phyloP scores from a whole-genome alignment of 2,888 invertebrate species.

The Eupeodes luniger region DNA sequence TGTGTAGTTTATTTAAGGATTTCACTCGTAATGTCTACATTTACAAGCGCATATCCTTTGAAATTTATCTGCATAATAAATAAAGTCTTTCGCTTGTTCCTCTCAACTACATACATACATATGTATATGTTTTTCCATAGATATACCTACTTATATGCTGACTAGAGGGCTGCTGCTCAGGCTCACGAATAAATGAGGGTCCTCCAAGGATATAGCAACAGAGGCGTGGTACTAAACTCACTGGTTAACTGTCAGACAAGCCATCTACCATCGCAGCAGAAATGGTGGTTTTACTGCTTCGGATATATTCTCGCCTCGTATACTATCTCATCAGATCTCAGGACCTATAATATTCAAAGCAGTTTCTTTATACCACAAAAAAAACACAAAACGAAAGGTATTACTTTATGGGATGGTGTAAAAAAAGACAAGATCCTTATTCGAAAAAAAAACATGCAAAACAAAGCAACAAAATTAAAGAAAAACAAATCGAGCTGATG shows the following conservation, averaged over 20 bases:
- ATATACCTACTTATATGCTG: not conserved
- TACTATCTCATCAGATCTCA: slow-evolving; percentile 13
- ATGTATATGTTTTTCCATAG: not conserved
- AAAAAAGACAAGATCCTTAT: slow-evolving; percentile 59
- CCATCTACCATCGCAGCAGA: slow-evolving; percentile 52
- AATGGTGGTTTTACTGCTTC: slow-evolving; percentile 24
- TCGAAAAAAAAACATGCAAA: not conserved
- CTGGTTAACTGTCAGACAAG: slow-evolving; percentile 71
- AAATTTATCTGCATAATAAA: slow-evolving; percentile 76
- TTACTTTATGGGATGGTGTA: slow-evolving; percentile 63
- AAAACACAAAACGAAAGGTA: slow-evolving; percentile 58
- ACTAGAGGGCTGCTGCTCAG: slow-evolving; percentile 19
- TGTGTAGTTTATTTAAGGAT: slow-evolving; percentile 76
- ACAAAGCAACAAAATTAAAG: slow-evolving; percentile 29
- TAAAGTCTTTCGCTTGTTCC: slow-evolving; percentile 69
- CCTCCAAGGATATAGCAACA: slow-evolving; percentile 62
- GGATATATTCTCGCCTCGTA: slow-evolving; percentile 6
- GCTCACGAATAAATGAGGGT: slow-evolving; percentile 54
- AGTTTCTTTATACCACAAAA: slow-evolving; percentile 29
- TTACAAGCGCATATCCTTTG: slow-evolving; percentile 76
- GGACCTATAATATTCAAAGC: slow-evolving; percentile 40
- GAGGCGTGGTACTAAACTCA: slow-evolving; percentile 68
- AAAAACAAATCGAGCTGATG: slow-evolving; percentile 70
- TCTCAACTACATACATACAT: not conserved
- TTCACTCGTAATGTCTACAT: slow-evolving; percentile 76